Evolutionary conservation across 2,113 vertebrate species (phyloP).

Genomic region (Callithrix jacchus): DNA sequence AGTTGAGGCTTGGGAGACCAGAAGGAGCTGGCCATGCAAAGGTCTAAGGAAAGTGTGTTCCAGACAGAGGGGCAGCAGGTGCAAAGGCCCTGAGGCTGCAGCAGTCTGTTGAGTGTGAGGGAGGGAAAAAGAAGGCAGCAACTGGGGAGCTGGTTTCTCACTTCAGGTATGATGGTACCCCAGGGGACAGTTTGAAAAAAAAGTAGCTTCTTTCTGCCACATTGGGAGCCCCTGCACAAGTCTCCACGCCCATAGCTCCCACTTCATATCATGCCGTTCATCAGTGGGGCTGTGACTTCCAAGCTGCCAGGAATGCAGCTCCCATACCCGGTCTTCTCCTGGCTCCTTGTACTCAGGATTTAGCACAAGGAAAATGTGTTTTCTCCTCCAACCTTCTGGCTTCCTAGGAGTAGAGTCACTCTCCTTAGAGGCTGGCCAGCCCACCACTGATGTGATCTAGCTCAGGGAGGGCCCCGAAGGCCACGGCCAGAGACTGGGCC

Average conservation of each 20-base stretch:
- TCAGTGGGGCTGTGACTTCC: neutral
- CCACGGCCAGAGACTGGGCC: neutral
- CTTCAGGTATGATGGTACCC: accelerated
- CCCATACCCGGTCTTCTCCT: no score
- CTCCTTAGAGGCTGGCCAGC: neutral
- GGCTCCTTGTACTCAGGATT: neutral
- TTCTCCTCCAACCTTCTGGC: neutral
- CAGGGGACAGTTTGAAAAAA: accelerated
- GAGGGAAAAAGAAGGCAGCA: neutral
- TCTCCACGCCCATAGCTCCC: neutral
- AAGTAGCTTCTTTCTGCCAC: neutral
- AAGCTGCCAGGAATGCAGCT: accelerated
- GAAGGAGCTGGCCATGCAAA: neutral
- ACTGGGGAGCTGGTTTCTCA: neutral
- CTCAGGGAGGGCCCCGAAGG: neutral
- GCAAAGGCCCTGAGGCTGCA: neutral
- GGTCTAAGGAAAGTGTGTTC: neutral
- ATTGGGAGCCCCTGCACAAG: neutral
- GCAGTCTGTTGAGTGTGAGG: neutral
- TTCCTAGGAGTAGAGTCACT: neutral
- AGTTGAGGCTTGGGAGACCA: no score
- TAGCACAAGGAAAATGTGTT: neutral
- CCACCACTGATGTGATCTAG: neutral
- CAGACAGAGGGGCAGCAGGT: neutral
- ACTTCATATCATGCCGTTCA: accelerated